A percentile compares a stretch with the other conserved stretches of the same genome.
Evolutionary conservation across 2,797 vertebrate species (phyloP).

Genomic region (Aphelocoma californica): DNA sequence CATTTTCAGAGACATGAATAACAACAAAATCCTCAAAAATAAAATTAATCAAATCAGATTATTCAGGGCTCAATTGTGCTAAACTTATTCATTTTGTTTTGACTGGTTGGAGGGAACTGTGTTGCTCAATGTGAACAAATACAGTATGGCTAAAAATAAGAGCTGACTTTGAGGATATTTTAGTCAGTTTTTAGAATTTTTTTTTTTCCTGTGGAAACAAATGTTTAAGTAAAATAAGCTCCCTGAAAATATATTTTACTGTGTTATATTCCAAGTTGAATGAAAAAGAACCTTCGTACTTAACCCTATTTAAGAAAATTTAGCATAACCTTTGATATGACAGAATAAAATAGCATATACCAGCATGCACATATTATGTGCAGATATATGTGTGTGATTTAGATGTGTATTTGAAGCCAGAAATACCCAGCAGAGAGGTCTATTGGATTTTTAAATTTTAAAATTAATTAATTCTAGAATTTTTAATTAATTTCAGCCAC

Average conservation of each 20-base stretch:
- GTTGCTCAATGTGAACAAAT: background rate
- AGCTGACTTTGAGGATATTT: background rate
- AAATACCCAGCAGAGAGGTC: background rate
- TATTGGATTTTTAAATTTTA: background rate
- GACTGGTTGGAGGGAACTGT: background rate
- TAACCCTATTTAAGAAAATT: background rate
- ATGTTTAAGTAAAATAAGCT: background rate
- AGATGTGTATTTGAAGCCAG: background rate
- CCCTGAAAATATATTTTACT: background rate
- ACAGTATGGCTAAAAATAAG: background rate
- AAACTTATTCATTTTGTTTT: background rate
- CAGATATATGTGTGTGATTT: background rate
- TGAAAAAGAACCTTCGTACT: background rate
- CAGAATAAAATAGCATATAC: background rate
- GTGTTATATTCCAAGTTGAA: background rate
- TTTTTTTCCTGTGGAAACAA: background rate
- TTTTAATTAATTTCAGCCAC: background rate
- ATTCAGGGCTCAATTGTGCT: background rate
- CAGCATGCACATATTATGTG: background rate
- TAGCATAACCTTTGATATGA: background rate
- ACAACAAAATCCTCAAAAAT: background rate
- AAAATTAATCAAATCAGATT: background rate
- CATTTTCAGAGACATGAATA: background rate
- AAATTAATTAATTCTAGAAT: background rate
- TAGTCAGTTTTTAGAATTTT: background rate